phyloP scores from a whole-genome alignment of 2,797 vertebrate genomes.

The Pangasius larnaudii region DNA sequence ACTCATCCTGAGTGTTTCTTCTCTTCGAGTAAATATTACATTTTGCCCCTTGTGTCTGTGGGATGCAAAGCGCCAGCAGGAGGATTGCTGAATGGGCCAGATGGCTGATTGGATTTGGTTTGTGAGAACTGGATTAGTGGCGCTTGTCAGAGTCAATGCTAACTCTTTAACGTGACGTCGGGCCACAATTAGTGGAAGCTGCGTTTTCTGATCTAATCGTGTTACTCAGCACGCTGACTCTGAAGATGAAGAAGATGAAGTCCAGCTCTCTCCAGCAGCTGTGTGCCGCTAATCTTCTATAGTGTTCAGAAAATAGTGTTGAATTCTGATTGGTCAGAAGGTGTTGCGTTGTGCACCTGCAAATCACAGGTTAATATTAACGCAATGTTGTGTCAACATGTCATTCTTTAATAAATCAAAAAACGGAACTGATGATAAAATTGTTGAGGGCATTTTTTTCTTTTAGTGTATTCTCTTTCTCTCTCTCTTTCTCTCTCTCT shows the following conservation, averaged over 20 bases:
- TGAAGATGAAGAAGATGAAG: background rate
- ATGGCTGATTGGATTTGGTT: constrained; percentile 73
- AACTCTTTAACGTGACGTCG: constrained; percentile 58
- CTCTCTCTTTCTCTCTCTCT: too few relatives aligned
- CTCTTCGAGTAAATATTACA: background rate
- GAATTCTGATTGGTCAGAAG: constrained; percentile 3
- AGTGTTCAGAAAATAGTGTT: background rate
- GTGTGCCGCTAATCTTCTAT: background rate
- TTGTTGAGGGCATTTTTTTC: too few relatives aligned
- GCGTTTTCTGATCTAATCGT: constrained; percentile 46
- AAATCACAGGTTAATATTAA: background rate
- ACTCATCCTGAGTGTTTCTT: background rate
- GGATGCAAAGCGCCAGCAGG: constrained; percentile 45
- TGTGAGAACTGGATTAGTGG: constrained; percentile 65
- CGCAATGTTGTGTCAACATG: background rate
- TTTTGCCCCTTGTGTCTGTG: constrained; percentile 7
- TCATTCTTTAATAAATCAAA: too few relatives aligned
- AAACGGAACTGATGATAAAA: too few relatives aligned
- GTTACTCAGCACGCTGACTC: constrained; percentile 23
- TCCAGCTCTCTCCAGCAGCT: background rate
- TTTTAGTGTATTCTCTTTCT: too few relatives aligned
- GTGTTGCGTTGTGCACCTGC: background rate
- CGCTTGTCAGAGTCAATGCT: constrained; percentile 63
- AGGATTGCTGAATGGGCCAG: constrained; percentile 69
- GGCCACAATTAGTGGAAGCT: constrained; percentile 43